A percentile compares a stretch with the other conserved stretches of the same genome.
These are phyloP conservation scores for Heterodera filipjevi DNA, from an alignment of 2,888 invertebrate species.

Conservation along the genomic window DNA sequence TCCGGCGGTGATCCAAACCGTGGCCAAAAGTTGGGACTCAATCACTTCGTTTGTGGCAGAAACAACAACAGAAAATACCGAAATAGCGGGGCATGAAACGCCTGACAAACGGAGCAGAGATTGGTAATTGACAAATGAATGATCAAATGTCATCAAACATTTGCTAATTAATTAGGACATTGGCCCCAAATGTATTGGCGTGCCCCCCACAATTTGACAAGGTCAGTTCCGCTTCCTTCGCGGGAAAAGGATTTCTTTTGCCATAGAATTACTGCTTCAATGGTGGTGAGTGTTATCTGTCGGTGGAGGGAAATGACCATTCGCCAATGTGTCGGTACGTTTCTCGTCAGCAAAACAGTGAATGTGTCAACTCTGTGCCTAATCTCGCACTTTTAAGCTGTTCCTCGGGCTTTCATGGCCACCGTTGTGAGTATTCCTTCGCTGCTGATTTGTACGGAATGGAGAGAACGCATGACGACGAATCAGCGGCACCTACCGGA, in stretches of 20 bases:
- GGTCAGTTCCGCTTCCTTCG: neutral
- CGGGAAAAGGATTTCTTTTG: neutral
- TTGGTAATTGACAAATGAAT: neutral
- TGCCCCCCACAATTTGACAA: neutral
- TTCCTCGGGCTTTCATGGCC: neutral
- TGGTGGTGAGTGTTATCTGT: neutral
- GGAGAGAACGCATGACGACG: neutral
- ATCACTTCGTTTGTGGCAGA: neutral
- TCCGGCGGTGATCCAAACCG: neutral
- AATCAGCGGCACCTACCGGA: neutral
- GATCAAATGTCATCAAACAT: neutral
- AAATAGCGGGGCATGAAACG: neutral
- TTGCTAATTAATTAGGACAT: neutral
- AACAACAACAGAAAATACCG: neutral
- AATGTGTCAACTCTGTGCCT: neutral
- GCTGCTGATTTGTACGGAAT: neutral
- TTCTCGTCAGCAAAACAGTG: neutral
- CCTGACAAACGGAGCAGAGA: neutral
- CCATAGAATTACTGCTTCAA: neutral
- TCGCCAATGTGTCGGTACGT: neutral
- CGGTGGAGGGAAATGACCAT: neutral
- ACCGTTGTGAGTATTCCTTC: conserved; percentile 7
- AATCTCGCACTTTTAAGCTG: neutral
- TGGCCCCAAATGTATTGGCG: neutral
- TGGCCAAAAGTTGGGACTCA: neutral